Base-by-base conservation (phyloP, 1,140 invertebrate species). In the Ostrea edulis region DNA sequence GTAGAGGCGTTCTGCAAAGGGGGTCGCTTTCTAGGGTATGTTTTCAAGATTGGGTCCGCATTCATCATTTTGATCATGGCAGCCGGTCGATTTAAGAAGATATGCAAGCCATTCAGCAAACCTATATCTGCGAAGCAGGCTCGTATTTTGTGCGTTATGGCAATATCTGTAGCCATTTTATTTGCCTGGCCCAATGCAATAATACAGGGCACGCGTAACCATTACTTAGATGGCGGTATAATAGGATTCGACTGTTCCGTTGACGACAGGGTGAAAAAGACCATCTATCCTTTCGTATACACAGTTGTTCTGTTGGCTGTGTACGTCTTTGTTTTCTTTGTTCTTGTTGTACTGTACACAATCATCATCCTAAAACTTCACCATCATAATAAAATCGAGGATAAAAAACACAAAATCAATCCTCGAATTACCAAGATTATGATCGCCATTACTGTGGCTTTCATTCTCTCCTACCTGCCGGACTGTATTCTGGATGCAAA, bases 401-500 rank as follows among this genome's bases (percentile, higher is more conserved):
- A 53, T 2, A 52, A 52, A 52, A 52, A 83, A 11, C 35, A 81
- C 22, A 62, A 35, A 85, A 65, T 62, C n/a, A 58, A 62, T 22
- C 58, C 54, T 9, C 62, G 62, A 22, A 58, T 88, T 2, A 88
- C 87, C 0, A 88, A 88, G 83, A 55, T 88, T 17, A 85, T 85
- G 83, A 71, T 88, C 20, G 83, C 62, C 3, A 84, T 88, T 29
- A 84, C 82, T 2, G n/a, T 85, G 4, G 83, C 87, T 17, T 88
- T 88, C 35, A 84, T 88, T 11, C 51, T 88, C 4, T 71, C 82
- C 71, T 88, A 88, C 14, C n/a, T 88, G 14, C 87, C 87, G 5
- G 51, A 88, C 77, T 88, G 62, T 55, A 77, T 84, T 11, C 44
- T 88, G 22, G 68, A 65, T 17, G 53, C 65, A 12, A 53, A 55